Evolutionary conservation across 1,140 invertebrate species (phyloP).

Genomic region (Latrodectus geometricus): DNA sequence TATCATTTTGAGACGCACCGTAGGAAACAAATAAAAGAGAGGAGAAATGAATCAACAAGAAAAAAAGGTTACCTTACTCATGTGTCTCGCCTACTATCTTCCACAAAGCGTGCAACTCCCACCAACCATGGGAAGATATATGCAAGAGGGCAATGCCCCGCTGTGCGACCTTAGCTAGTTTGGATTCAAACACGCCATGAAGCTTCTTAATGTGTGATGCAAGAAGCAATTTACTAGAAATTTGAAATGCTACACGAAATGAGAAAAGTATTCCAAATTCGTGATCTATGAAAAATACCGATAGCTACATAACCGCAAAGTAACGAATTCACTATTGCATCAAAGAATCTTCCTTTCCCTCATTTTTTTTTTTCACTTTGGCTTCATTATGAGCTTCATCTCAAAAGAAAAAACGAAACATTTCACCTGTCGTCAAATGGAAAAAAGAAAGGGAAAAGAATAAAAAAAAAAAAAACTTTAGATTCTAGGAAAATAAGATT

Average conservation of each 20-base stretch:
- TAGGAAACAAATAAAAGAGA: conserved; percentile 22
- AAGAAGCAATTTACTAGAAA: conserved; percentile 12
- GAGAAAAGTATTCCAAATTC: not conserved
- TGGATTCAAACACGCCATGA: conserved; percentile 28
- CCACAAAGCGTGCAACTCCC: not conserved
- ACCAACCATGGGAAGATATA: not conserved
- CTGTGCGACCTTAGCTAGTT: conserved; percentile 36
- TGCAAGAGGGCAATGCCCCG: conserved; percentile 35
- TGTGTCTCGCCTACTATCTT: conserved; percentile 29
- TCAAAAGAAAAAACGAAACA: too few relatives aligned
- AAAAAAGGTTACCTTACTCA: conserved; percentile 17
- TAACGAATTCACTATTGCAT: not conserved
- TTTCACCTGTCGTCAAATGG: too few relatives aligned
- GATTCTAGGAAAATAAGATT: too few relatives aligned
- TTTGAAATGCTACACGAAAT: conserved; percentile 16
- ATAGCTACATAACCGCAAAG: not conserved
- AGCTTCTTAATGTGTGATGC: conserved; percentile 5
- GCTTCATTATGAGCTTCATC: too few relatives aligned
- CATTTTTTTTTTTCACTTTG: too few relatives aligned
- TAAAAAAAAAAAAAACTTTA: too few relatives aligned
- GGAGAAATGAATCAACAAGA: conserved; percentile 13
- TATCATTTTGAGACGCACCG: not conserved
- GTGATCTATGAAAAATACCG: conserved; percentile 2
- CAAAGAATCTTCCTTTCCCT: not conserved
- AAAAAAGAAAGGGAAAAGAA: too few relatives aligned